Conservation (phyloP, 2,888 invertebrate genomes). For the Drosophila anomelani region DNA sequence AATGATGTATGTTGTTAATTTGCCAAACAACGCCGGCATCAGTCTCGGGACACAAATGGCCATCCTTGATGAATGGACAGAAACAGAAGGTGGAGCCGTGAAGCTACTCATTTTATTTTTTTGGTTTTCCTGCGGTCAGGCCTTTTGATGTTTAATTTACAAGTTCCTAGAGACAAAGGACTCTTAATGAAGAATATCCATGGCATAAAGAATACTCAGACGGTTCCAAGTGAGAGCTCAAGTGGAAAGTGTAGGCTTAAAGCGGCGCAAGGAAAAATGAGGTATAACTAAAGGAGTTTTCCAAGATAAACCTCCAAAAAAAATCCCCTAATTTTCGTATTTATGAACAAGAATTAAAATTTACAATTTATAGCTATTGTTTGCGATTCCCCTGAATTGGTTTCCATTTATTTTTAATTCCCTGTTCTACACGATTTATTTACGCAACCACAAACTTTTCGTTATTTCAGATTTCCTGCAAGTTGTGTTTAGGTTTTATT, state of each 20-base stretch:
- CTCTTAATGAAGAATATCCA: conserved; percentile 6
- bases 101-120: neutral
- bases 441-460: conserved; percentile 9
- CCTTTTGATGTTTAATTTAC: conserved; percentile 46
- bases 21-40: conserved; percentile 50
- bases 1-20: conserved; percentile 69
- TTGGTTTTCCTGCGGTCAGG: neutral
- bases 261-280: too few species aligned
- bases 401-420: neutral
- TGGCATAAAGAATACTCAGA: neutral
- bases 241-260: neutral
- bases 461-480: conserved; percentile 1
- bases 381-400: neutral
- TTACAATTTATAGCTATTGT: neutral
- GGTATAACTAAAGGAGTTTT: neutral
- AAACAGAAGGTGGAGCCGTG: conserved; percentile 14
- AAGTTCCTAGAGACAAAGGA: conserved; percentile 5
- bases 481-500: conserved; percentile 11
- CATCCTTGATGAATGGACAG: conserved; percentile 22
- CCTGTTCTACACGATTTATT: neutral
- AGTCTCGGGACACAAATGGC: conserved; percentile 25
- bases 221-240: neutral
- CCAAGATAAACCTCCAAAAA: too few species aligned
- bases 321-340: neutral
- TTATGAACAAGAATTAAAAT: neutral